Percentiles rank a stretch among this genome's conserved stretches.
phyloP scores from a whole-genome alignment of 2,888 invertebrate genomes.

The Melanotus villosus region DNA sequence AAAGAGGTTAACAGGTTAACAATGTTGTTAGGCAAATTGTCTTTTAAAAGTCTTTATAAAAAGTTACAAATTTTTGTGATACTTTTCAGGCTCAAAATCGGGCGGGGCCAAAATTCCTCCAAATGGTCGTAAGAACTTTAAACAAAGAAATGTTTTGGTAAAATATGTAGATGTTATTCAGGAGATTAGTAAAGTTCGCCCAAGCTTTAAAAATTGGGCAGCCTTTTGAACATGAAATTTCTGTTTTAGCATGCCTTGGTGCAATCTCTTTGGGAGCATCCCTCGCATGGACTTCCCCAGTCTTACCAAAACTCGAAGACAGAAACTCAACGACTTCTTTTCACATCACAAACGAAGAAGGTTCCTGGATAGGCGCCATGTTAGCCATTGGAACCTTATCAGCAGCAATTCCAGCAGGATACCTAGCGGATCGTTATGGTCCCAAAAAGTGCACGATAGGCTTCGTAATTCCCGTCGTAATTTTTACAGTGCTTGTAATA shows the following conservation, averaged over 20 bases:
- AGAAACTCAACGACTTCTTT: slow-evolving; percentile 53
- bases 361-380: slow-evolving; percentile 78
- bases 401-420: slow-evolving; percentile 80
- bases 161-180: too few relatives aligned
- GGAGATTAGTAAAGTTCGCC: too few relatives aligned
- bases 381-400: slow-evolving; percentile 81
- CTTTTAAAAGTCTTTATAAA: too few relatives aligned
- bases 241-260: slow-evolving; percentile 78
- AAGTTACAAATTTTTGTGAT: too few relatives aligned
- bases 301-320: slow-evolving; percentile 73
- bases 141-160: too few relatives aligned
- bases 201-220: too few relatives aligned
- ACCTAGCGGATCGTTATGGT: slow-evolving; percentile 77
- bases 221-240: too few relatives aligned
- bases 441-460: slow-evolving; percentile 76
- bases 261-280: slow-evolving; percentile 80
- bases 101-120: too few relatives aligned
- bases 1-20: too few relatives aligned
- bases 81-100: too few relatives aligned
- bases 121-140: too few relatives aligned
- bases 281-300: slow-evolving; percentile 84
- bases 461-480: slow-evolving; percentile 75
- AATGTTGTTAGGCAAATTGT: too few relatives aligned
- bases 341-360: slow-evolving; percentile 62
- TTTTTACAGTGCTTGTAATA: slow-evolving; percentile 74